These are phyloP conservation scores for Dorcus hopei DNA, from an alignment of 2,888 invertebrate species.

Conservation along the genomic window DNA sequence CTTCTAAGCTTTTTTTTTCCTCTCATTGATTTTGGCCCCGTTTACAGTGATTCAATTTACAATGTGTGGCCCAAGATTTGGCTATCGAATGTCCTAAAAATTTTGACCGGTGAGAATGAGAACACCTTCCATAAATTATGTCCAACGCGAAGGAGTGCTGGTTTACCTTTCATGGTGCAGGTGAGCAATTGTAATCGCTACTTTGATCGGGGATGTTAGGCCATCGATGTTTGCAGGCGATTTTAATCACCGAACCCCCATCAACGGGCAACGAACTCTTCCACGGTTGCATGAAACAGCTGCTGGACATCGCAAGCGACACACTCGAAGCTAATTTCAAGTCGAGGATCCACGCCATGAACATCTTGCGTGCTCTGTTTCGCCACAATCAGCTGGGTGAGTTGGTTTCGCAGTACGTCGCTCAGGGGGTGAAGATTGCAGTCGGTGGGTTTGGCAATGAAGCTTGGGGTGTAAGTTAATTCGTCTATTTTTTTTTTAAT, in stretches of 20 bases:
- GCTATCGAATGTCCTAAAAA: slow-evolving; percentile 58
- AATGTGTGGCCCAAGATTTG: slow-evolving; percentile 59
- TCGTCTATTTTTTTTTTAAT: slow-evolving; percentile 5
- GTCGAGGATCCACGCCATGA: slow-evolving; percentile 74
- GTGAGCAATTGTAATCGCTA: slow-evolving; percentile 43
- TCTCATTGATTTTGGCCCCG: neutral
- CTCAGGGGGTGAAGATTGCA: slow-evolving; percentile 67
- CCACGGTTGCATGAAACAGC: slow-evolving; percentile 55
- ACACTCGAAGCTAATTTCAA: slow-evolving; percentile 43
- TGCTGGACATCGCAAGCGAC: slow-evolving; percentile 52
- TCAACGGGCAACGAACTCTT: slow-evolving; percentile 58
- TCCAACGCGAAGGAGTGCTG: slow-evolving; percentile 88
- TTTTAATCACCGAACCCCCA: slow-evolving; percentile 71
- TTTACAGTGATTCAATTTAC: neutral
- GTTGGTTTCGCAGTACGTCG: slow-evolving; percentile 64
- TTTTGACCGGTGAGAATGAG: slow-evolving; percentile 53
- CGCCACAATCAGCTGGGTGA: slow-evolving; percentile 75
- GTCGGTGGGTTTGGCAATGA: slow-evolving; percentile 69
- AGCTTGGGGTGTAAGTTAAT: slow-evolving; percentile 70
- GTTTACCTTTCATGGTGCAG: slow-evolving; percentile 89
- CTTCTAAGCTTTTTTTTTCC: slow-evolving; percentile 2
- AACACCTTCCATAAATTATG: slow-evolving; percentile 58
- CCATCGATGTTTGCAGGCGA: slow-evolving; percentile 55
- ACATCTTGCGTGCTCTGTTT: slow-evolving; percentile 79
- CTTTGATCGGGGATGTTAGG: neutral